Evolutionary conservation across 2,888 invertebrate species (phyloP).

Genomic region (Diabrotica balteata): DNA sequence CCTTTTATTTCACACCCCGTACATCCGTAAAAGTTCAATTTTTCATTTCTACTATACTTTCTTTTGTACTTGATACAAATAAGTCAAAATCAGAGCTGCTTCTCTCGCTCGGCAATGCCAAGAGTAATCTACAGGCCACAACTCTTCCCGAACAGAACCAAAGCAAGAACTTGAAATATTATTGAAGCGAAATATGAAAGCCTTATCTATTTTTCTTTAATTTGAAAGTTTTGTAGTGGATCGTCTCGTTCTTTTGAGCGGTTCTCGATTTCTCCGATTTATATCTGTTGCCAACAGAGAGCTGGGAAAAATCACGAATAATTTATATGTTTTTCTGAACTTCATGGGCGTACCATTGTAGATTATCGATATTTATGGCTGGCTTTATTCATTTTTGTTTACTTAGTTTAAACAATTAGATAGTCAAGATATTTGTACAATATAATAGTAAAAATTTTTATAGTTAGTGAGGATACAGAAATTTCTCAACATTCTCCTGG

Average conservation of each 20-base stretch:
- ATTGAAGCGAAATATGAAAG: conserved; percentile 32
- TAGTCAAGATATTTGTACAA: too few relatives aligned
- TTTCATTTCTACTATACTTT: background rate
- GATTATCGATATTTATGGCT: too few relatives aligned
- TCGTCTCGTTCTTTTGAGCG: conserved; percentile 11
- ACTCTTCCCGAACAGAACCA: background rate
- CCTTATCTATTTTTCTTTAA: conserved; percentile 33
- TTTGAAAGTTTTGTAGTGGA: conserved; percentile 29
- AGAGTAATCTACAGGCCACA: conserved; percentile 10
- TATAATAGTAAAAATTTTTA: too few relatives aligned
- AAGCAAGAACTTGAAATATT: conserved; percentile 6
- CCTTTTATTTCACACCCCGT: background rate
- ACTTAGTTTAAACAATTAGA: too few relatives aligned
- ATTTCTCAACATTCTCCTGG: too few relatives aligned
- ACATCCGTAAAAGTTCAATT: background rate
- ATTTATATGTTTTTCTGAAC: conserved; percentile 18
- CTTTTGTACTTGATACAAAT: background rate
- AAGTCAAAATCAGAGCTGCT: conserved; percentile 3
- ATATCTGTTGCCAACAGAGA: conserved; percentile 26
- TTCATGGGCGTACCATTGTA: background rate
- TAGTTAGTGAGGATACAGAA: too few relatives aligned
- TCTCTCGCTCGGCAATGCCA: conserved; percentile 2
- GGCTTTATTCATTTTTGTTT: too few relatives aligned
- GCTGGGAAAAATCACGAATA: conserved; percentile 8
- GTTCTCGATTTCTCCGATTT: conserved; percentile 23